These are phyloP conservation scores for Psammodynastes pulverulentus DNA, from an alignment of 2,113 vertebrate species.

Conservation along the genomic window DNA sequence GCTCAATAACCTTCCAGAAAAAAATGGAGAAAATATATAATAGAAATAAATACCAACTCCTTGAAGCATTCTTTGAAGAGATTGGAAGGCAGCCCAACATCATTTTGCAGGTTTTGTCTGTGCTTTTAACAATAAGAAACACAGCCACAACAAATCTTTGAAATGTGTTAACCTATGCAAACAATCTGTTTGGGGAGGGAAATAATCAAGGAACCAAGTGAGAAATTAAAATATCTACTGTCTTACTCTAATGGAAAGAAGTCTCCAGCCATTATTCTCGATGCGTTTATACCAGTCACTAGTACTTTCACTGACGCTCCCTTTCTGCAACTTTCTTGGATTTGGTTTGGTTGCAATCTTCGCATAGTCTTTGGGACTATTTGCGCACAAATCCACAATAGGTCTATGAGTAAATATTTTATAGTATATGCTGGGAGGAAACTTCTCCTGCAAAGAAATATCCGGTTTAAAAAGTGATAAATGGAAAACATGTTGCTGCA, in stretches of 20 bases:
- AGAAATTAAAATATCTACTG: conserved; percentile 6
- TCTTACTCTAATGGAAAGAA: conserved; percentile 68
- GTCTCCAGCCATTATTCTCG: conserved; percentile 82
- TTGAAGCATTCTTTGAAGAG: not conserved
- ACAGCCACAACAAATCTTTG: not conserved
- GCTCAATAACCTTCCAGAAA: not conserved
- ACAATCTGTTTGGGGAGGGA: not conserved
- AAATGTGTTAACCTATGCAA: not conserved
- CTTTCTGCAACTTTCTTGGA: conserved; percentile 23
- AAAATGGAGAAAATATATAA: not conserved
- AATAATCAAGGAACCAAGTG: not conserved
- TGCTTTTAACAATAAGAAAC: not conserved
- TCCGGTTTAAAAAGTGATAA: conserved; percentile 26
- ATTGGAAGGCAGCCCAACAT: not conserved
- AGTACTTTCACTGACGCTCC: conserved; percentile 27
- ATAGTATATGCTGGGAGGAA: conserved; percentile 80
- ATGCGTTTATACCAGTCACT: conserved; percentile 72
- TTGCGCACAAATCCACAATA: conserved; percentile 76
- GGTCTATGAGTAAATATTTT: conserved; percentile 82
- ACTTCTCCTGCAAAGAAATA: conserved; percentile 64
- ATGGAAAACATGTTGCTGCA: not conserved
- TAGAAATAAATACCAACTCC: not conserved
- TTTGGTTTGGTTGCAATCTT: conserved; percentile 49
- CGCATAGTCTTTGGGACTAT: conserved; percentile 75
- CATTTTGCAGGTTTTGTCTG: not conserved